Evolutionary conservation across 2,113 vertebrate species (phyloP), one percentile per base, ranked within the genome.

Genomic region (Larimichthys polyactis): DNA sequence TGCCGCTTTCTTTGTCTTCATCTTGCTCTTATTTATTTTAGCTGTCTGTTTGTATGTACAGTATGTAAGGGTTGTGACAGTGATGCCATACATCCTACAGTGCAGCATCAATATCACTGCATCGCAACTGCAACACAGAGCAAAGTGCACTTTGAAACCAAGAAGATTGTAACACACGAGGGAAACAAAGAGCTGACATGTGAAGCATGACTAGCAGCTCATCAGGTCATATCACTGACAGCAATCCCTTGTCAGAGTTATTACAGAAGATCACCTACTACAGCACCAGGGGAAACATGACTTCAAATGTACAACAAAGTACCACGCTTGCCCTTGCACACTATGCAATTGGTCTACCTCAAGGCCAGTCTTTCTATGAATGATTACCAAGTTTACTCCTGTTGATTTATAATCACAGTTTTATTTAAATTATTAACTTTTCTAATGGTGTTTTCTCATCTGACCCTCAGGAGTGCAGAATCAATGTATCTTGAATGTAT

Each of bases 181-280:
- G 19, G 40, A 58, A 63, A 66, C 3, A 0, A 44, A 43, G 24
- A 83, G 43, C 68, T 40, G 66, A 20, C 79, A 84, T 36, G 73
- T 73, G 78, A 52, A 82, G 40, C 36, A 52, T 72, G 57, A 62
- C 58, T 40, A 54, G 64, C 58, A 32, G 71, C 58, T 77, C 58
- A 71, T 86, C 63, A 67, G 54, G 65, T 80, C 79, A 81, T 14
- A 60, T 11, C 2, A 19, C 83, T 73, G 75, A 83, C 76, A 83
- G 57, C 32, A 52, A 80, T 80, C 71, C 43, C 20, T 48, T 78
- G 76, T 80, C 72, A 64, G 69, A 46, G 69, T 49, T 72, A 51
- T 75, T 73, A 67, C 36, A 29, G 14, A 60, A 12, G 57, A 74
- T 59, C 65, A 78, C 60, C 66, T 60, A 62, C 40, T 29, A 17